phyloP scores from a whole-genome alignment of 2,113 vertebrate species.

The Platycercus adscitus region DNA sequence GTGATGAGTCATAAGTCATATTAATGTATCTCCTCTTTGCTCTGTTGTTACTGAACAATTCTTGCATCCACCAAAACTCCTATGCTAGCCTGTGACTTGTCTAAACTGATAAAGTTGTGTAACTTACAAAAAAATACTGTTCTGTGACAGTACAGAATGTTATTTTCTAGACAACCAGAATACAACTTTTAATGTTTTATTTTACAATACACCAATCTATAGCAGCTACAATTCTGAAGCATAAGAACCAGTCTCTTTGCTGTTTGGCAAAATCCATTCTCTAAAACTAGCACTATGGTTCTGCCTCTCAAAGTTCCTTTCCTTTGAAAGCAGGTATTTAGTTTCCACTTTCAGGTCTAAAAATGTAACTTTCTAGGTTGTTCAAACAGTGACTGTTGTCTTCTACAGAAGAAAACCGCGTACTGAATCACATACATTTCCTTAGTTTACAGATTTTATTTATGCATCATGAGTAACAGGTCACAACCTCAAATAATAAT shows the following conservation, averaged over 20 bases:
- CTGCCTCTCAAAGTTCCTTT: neutral
- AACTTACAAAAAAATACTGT: neutral
- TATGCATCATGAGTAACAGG: neutral
- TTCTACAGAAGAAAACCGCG: neutral
- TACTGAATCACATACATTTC: neutral
- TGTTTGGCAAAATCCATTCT: neutral
- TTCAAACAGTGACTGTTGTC: neutral
- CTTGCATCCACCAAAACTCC: neutral
- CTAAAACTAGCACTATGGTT: neutral
- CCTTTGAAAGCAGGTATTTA: neutral
- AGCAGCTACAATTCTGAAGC: neutral
- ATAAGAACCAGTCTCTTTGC: neutral
- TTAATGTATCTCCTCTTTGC: neutral
- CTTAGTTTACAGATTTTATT: constrained; percentile 7
- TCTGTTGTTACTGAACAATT: neutral
- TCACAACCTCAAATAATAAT: neutral
- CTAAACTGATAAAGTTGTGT: neutral
- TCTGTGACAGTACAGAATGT: neutral
- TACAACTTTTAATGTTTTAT: neutral
- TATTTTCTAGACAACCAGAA: neutral
- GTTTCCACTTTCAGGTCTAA: neutral
- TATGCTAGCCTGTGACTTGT: neutral
- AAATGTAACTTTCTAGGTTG: neutral
- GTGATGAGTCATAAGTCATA: neutral
- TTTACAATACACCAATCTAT: neutral